Conservation (phyloP, 2,888 invertebrate species). For the Galeopsomyia nigrocyanea region DNA sequence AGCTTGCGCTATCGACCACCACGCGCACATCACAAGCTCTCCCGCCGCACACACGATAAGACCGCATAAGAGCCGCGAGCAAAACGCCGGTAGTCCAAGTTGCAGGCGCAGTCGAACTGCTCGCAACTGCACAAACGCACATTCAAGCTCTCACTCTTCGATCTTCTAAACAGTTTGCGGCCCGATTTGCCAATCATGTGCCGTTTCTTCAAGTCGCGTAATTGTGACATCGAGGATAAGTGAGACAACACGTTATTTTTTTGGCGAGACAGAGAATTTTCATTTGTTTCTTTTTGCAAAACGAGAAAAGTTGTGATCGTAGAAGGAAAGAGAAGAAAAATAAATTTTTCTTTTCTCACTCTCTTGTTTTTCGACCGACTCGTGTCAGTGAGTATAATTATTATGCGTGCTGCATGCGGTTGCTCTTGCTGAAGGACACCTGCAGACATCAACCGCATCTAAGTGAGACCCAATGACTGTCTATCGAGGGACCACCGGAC, state of each 20-base stretch:
- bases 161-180: too few species aligned
- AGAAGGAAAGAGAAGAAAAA: too few species aligned
- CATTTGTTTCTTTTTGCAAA: too few species aligned
- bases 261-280: too few species aligned
- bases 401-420: too few species aligned
- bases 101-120: not conserved
- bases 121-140: too few species aligned
- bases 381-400: constrained; percentile 12
- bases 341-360: not conserved
- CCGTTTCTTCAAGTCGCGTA: constrained; percentile 47
- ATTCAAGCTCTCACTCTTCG: too few species aligned
- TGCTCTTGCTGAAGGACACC: not conserved
- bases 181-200: constrained; percentile 20
- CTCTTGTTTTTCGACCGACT: constrained; percentile 16
- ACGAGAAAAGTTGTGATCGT: too few species aligned
- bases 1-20: constrained; percentile 40
- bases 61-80: constrained; percentile 7
- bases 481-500: constrained; percentile 68
- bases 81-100: constrained; percentile 6
- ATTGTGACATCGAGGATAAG: constrained; percentile 48
- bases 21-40: constrained; percentile 6
- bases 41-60: too few species aligned
- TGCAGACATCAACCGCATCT: constrained; percentile 38
- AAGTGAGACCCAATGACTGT: constrained; percentile 67
- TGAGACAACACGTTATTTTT: constrained; percentile 6